These are phyloP conservation scores for Rhinichthys osculus DNA, from an alignment of 2,797 vertebrate species.

Conservation along the genomic window DNA sequence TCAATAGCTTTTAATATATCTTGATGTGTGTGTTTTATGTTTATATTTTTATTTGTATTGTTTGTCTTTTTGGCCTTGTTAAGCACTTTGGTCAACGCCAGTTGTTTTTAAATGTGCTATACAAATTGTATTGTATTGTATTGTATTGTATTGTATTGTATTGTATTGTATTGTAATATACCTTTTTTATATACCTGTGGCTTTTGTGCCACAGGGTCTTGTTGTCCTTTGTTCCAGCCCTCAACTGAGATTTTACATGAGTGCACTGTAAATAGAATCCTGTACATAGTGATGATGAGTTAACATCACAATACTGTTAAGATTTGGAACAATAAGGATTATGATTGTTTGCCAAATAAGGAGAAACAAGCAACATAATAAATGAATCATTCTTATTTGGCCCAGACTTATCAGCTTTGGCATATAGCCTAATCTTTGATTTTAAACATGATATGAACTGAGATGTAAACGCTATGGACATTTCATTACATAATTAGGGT, in stretches of 20 bases:
- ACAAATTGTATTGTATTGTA: no score
- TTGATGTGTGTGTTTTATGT: no score
- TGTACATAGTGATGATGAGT: neutral
- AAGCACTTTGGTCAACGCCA: no score
- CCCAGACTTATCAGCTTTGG: neutral
- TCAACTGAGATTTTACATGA: neutral
- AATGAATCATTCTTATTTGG: neutral
- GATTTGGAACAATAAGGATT: neutral
- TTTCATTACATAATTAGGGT: neutral
- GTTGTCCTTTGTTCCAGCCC: neutral
- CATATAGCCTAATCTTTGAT: neutral
- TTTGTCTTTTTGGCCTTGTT: no score
- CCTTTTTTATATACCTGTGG: no score
- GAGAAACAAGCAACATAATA: neutral
- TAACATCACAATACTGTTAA: neutral
- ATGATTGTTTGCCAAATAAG: neutral
- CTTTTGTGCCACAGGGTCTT: neutral
- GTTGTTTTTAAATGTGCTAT: no score
- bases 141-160: no score
- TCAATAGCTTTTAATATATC: no score
- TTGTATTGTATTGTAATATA: neutral
- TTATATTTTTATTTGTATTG: no score
- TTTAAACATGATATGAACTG: neutral
- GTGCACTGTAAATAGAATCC: neutral
- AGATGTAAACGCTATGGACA: neutral